Percentiles rank a stretch among this genome's conserved stretches.
Evolutionary conservation across 1,140 invertebrate species (phyloP).

Genomic region (Macrobrachium nipponense): DNA sequence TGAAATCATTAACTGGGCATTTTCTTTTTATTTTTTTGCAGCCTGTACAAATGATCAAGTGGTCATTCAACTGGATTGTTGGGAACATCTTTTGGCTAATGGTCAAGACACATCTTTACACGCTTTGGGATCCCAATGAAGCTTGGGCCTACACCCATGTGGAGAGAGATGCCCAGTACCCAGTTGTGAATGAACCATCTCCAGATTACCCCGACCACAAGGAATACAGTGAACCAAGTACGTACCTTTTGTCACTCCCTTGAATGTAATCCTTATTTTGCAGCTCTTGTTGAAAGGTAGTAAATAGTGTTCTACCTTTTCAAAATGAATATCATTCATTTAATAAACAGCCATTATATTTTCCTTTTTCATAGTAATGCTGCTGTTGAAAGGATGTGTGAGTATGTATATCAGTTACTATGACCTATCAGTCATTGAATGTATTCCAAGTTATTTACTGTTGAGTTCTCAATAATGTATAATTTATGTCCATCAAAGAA

Average conservation of each 20-base stretch:
- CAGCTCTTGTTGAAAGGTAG: background rate
- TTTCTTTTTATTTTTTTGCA: slow-evolving; percentile 66
- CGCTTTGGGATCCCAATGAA: slow-evolving; percentile 68
- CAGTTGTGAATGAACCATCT: background rate
- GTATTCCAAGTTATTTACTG: too few relatives aligned
- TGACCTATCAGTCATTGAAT: too few relatives aligned
- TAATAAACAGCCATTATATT: background rate
- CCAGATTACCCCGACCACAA: slow-evolving; percentile 10
- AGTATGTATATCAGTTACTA: too few relatives aligned
- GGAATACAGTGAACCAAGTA: slow-evolving; percentile 3
- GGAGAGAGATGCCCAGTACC: slow-evolving; percentile 12
- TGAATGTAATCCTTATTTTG: background rate
- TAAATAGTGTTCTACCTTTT: background rate
- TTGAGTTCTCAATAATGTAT: background rate
- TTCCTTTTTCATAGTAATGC: too few relatives aligned
- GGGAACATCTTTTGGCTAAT: slow-evolving; percentile 69
- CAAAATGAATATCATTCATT: background rate
- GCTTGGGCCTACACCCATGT: slow-evolving; percentile 64
- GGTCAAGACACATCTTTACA: slow-evolving; percentile 68
- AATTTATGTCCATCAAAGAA: background rate
- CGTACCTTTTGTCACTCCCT: background rate
- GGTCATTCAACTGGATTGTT: slow-evolving; percentile 71
- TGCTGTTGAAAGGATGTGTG: too few relatives aligned
- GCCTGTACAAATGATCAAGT: slow-evolving; percentile 70
- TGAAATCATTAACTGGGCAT: too few relatives aligned